A percentile compares a stretch with the other conserved stretches of the same genome.
phyloP scores from a whole-genome alignment of 2,888 invertebrate species.

The Clusia tigrina region DNA sequence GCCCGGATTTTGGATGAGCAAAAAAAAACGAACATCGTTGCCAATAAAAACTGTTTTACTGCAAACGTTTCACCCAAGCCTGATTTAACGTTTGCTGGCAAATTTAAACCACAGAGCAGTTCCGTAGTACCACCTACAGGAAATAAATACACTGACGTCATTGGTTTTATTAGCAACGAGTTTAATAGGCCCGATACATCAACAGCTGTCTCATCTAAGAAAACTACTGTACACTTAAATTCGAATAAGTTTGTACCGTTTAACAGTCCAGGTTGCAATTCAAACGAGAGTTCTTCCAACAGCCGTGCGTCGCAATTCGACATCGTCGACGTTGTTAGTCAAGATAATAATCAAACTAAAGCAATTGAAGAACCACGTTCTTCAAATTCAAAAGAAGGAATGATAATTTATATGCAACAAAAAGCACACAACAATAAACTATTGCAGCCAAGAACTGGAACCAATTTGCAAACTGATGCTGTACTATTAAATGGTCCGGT shows the following conservation, averaged over 20 bases:
- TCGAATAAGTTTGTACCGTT: conserved; percentile 30
- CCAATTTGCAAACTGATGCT: conserved; percentile 21
- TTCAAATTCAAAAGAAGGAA: neutral
- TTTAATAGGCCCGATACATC: conserved; percentile 16
- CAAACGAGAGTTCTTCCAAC: conserved; percentile 52
- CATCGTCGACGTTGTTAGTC: conserved; percentile 41
- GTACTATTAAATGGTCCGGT: neutral
- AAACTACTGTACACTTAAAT: neutral
- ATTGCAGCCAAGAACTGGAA: neutral
- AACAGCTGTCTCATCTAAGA: neutral
- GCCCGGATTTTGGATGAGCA: neutral
- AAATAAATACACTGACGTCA: conserved; percentile 15
- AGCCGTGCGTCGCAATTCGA: conserved; percentile 51
- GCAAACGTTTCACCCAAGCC: conserved; percentile 35
- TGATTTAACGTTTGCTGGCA: conserved; percentile 60
- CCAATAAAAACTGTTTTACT: too few species aligned
- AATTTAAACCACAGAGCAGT: conserved; percentile 51
- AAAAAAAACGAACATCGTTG: conserved; percentile 18
- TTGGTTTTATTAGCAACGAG: conserved; percentile 21
- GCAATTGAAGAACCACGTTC: conserved; percentile 38
- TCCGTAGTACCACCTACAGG: conserved; percentile 25
- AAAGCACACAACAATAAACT: neutral
- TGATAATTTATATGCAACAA: neutral
- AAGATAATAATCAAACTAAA: conserved; percentile 34
- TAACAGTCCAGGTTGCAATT: conserved; percentile 32